A percentile compares a stretch with the other conserved stretches of the same genome.
Evolutionary conservation across 2,797 vertebrate genomes (phyloP).

Genomic region (Cossypha niveicapilla): DNA sequence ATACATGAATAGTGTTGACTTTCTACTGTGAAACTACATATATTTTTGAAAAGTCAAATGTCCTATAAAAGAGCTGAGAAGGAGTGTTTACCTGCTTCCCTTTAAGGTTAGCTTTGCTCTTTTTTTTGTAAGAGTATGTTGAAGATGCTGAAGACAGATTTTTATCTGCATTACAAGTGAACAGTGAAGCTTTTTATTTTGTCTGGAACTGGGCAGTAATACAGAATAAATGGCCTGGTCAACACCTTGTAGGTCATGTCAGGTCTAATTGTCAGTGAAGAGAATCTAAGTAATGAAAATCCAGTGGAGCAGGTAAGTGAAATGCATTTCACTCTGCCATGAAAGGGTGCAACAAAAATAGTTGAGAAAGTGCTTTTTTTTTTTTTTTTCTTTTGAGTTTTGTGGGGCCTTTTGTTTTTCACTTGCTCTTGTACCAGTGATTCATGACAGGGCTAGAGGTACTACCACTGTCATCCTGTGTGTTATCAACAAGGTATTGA

Average conservation of each 20-base stretch:
- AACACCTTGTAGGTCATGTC: neutral
- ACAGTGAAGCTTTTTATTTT: neutral
- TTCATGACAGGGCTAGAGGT: accelerated
- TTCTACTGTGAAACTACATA: neutral
- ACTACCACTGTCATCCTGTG: neutral
- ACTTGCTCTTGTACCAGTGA: neutral
- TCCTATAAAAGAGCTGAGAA: neutral
- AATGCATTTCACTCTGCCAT: neutral
- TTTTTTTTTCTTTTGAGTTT: neutral
- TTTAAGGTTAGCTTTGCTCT: neutral
- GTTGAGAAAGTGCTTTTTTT: neutral
- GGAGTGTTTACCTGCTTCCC: neutral
- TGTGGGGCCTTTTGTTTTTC: neutral
- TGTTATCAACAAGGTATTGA: neutral
- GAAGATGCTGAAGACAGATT: neutral
- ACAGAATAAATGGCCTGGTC: neutral
- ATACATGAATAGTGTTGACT: neutral
- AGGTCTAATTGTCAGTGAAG: neutral
- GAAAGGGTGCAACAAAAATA: neutral
- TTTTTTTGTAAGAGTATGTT: neutral
- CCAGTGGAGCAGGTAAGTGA: neutral
- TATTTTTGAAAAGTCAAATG: neutral
- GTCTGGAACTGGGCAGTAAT: neutral
- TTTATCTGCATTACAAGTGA: neutral
- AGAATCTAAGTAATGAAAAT: neutral